Base-by-base conservation (phyloP, 1,140 invertebrate genomes). In the Dreissena rostriformis region DNA sequence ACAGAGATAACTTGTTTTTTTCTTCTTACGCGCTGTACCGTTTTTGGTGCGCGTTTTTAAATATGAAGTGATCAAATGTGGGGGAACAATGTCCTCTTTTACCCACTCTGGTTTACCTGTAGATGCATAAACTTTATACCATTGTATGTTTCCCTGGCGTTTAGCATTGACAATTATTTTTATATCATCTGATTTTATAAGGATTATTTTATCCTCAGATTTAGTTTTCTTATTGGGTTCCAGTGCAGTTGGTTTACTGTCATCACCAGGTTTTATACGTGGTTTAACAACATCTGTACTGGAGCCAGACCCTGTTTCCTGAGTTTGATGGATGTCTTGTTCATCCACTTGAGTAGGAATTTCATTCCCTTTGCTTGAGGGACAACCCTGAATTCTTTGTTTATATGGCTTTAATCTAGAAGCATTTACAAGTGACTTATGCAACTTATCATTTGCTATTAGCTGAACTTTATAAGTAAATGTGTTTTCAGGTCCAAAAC, bases 391-490 rank as follows among this genome's bases (percentile, higher is more conserved):
- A n/a, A n/a, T n/a, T n/a, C 82, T 52, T 71, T 81, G 52, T 51
- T 72, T 4, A 73, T 81, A 81, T 12, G 53, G 67, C 52, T 57
- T 80, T 6, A 80, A 19, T 61, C 68, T 70, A 6, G 7, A 14
- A n/a, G 78, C 66, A 80, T 80, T 80, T 7, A 71, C 26, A 2
- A 72, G 22, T 57, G 77, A 70, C n/a, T 72, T 29, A 1, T 49
- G n/a, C 11, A 72, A 29, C 24, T 71, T 81, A 39, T 81, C 55
- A 17, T 49, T 63, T 63, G 61, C 39, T 7, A 68, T 29, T 19
- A 72, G 52, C 65, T 65, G 63, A 7, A 81, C 26, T 73, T 81
- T 81, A 22, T 81, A 81, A 0, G 79, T 81, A 65, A 8, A 81
- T n/a, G 15, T 81, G n/a, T n/a, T n/a, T n/a, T n/a, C 65, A 39